Evolutionary conservation across 2,888 invertebrate species (phyloP).

Genomic region (Elegia similella): DNA sequence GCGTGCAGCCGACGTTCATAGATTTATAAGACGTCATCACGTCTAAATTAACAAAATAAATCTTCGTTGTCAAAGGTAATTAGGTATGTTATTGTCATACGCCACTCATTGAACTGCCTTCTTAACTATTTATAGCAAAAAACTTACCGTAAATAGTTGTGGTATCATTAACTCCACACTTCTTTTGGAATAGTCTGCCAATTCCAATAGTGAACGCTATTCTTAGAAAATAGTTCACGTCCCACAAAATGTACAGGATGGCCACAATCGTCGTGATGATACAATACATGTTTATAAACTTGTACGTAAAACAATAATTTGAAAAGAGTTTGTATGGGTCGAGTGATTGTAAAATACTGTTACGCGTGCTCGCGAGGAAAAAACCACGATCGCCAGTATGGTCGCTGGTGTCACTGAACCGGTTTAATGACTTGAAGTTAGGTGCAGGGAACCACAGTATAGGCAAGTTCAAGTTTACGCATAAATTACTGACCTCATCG

Average conservation of each 20-base stretch:
- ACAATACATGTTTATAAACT: constrained; percentile 56
- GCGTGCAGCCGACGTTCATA: too few species aligned
- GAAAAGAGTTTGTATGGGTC: constrained; percentile 1
- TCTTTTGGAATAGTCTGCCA: constrained; percentile 86
- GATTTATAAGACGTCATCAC: too few species aligned
- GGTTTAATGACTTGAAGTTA: constrained; percentile 33
- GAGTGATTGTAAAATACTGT: constrained; percentile 5
- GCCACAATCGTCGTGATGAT: constrained; percentile 61
- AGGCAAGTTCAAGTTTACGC: constrained; percentile 41
- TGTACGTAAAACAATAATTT: background rate
- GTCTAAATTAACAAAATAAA: too few species aligned
- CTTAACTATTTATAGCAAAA: background rate
- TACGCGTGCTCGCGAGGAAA: background rate
- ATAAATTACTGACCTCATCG: background rate
- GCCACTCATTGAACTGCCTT: too few species aligned
- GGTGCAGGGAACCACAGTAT: constrained; percentile 18
- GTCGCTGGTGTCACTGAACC: constrained; percentile 37
- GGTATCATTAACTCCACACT: constrained; percentile 85
- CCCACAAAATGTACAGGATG: constrained; percentile 86
- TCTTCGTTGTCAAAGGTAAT: too few species aligned
- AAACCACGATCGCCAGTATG: background rate
- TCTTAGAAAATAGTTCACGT: constrained; percentile 90
- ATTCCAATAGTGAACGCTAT: constrained; percentile 86
- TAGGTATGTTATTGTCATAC: too few species aligned
- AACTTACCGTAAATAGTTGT: constrained; percentile 88